phyloP scores from a whole-genome alignment of 2,797 vertebrate genomes.

The Peromyscus eremicus region DNA sequence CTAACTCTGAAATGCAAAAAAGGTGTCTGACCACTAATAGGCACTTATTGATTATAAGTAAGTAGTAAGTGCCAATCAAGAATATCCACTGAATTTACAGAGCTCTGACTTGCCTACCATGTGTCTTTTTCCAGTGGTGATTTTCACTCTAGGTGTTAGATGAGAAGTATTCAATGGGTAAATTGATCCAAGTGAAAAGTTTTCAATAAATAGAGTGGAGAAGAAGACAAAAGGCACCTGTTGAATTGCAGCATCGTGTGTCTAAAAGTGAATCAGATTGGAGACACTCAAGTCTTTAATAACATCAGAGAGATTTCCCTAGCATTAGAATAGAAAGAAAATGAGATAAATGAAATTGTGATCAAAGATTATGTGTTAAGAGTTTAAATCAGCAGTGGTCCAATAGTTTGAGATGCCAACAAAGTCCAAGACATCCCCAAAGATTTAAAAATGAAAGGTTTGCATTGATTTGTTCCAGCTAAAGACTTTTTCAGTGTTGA shows the following conservation, averaged over 20 bases:
- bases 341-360: neutral
- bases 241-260: neutral
- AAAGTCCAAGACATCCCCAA: neutral
- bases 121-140: neutral
- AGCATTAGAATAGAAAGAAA: conserved; percentile 20
- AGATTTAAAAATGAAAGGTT: neutral
- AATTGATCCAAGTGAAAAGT: neutral
- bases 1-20: neutral
- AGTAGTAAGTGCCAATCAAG: neutral
- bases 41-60: no score
- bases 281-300: neutral
- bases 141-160: neutral
- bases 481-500: neutral
- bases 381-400: neutral
- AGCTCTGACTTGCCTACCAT: neutral
- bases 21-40: neutral
- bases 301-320: conserved; percentile 49
- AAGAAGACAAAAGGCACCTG: neutral
- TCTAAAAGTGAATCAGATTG: neutral
- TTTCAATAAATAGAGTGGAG: neutral
- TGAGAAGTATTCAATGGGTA: neutral
- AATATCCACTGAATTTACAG: neutral
- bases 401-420: neutral
- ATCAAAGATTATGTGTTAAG: neutral
- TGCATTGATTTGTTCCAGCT: neutral